Evolutionary conservation across 2,797 vertebrate genomes (phyloP), one percentile per base, ranked within the genome.

Genomic region (Coracias cyanogaster): DNA sequence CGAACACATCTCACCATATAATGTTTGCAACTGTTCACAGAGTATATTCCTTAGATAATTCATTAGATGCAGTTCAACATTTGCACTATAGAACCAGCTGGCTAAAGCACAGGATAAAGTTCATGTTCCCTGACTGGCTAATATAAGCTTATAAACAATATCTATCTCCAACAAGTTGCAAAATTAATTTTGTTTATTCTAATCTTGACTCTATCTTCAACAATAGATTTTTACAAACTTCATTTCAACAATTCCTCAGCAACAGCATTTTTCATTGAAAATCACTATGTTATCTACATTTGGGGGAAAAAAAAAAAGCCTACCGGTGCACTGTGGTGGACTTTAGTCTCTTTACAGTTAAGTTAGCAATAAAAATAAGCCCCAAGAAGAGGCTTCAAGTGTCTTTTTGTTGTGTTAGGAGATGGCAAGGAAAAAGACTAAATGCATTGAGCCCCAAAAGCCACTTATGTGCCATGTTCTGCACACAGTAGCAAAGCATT

Each of bases 391-490:
- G 78, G 31, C 35, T 94, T 94, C 49, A 82, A 94, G 86, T 94
- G 67, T 85, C 61, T 78, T 84, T 88, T 87, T 92, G 77, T 94
- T 93, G 52, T 74, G 20, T 92, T 95, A 92, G 89, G 67, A 83
- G 60, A 39, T 1, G 0, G 81, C 24, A 78, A 90, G 61, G 61
- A 94, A 95, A 92, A 93, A 90, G 67, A 95, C 88, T 96, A 95
- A 92, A 89, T 43, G 70, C 65, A 78, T 49, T 0, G 1, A 90
- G 78, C 74, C 78, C 83, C 83, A 37, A 92, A 94, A 96, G 90
- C 83, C 93, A 94, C 93, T 97, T 96, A 93, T 87, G 95, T 95
- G 86, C 90, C 52, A 58, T 94, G 94, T 87, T 95, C 93, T 94
- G 86, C 83, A 91, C 92, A 67, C 4, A 3, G 83, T 21, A 95